Evolutionary conservation across 2,113 vertebrate genomes (phyloP).

Genomic region (Aythya baeri): DNA sequence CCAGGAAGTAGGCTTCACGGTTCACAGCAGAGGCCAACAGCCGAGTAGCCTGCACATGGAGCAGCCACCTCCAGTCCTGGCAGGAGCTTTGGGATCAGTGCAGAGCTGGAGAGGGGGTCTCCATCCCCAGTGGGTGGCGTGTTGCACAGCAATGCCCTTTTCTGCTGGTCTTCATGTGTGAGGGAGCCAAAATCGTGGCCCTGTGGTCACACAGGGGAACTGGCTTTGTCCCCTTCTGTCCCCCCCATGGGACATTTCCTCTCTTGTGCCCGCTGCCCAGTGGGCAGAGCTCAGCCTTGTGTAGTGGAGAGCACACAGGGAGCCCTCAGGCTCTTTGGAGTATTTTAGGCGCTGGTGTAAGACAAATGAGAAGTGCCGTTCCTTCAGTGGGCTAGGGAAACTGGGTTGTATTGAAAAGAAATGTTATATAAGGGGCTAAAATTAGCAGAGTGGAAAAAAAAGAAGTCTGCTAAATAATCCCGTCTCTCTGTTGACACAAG

Average conservation of each 20-base stretch:
- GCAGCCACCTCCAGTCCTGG: not conserved
- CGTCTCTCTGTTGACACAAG: conserved; percentile 67
- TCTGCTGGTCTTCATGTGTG: not conserved
- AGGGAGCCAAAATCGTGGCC: not conserved
- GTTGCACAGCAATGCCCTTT: not conserved
- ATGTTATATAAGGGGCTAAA: conserved; percentile 72
- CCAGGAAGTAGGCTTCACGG: not conserved
- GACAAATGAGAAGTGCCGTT: conserved; percentile 39
- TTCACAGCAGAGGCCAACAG: not conserved
- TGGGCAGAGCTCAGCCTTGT: not conserved
- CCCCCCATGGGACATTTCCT: not conserved
- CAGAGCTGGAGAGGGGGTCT: not conserved
- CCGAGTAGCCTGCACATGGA: not conserved
- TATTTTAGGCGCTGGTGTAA: conserved; percentile 57
- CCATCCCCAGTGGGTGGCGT: not conserved
- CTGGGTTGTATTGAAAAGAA: conserved; percentile 73
- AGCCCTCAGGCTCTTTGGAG: not conserved
- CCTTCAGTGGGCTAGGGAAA: conserved; percentile 66
- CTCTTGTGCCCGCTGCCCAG: rapidly evolving
- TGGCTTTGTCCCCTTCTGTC: rapidly evolving
- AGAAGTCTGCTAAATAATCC: conserved; percentile 68
- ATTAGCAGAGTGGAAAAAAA: conserved; percentile 67
- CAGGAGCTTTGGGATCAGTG: not conserved
- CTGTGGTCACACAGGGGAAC: rapidly evolving
- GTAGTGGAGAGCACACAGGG: not conserved